Percentiles rank a stretch among this genome's conserved stretches.
Conservation (phyloP, 2,113 vertebrate species). For the Rhipidura dahli region DNA sequence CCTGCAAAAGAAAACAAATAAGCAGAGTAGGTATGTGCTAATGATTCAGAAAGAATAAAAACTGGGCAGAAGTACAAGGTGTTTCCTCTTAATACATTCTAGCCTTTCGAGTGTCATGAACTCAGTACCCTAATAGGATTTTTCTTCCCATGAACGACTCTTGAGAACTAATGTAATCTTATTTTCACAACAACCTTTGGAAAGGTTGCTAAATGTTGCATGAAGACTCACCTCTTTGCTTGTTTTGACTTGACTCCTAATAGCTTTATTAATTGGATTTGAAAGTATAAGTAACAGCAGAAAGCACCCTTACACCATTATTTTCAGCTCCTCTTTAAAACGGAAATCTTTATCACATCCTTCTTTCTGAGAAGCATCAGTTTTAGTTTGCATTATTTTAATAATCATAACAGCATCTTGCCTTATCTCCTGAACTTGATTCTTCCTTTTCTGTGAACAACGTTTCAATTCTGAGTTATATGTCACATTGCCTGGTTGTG, state of each 20-base stretch:
- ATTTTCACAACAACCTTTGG: neutral
- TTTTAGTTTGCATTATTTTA: neutral
- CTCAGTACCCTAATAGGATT: neutral
- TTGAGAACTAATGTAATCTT: neutral
- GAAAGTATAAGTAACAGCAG: neutral
- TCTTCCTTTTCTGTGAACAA: neutral
- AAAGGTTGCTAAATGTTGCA: neutral
- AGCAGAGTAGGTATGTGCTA: neutral
- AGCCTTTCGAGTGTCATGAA: neutral
- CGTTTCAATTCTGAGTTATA: rapidly evolving
- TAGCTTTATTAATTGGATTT: neutral
- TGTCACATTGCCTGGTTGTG: neutral
- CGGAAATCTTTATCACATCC: neutral
- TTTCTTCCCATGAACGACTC: neutral
- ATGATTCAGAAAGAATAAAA: neutral
- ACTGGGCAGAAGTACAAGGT: neutral
- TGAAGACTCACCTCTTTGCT: neutral
- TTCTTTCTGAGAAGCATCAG: neutral
- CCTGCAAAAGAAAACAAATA: neutral
- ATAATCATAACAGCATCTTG: neutral
- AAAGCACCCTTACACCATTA: neutral
- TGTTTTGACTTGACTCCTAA: neutral
- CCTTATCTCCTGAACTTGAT: neutral
- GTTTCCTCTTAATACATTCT: neutral
- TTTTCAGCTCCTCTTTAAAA: neutral